Base-by-base conservation (phyloP, 2,797 vertebrate species). In the Jordanella pulchra region DNA sequence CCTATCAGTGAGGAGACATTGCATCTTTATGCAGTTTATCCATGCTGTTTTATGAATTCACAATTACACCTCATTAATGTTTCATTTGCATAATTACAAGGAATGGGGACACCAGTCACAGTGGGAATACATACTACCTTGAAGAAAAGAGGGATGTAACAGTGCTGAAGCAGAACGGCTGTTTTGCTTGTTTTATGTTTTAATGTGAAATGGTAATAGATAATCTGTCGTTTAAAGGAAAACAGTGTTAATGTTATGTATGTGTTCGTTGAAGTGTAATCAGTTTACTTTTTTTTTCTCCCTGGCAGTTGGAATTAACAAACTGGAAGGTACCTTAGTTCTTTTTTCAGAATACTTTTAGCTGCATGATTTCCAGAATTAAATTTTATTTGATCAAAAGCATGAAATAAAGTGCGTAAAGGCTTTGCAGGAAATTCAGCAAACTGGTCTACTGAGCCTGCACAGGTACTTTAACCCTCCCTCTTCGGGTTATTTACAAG, bases 31-130 rank as follows among this genome's bases (percentile, higher is more conserved):
- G 91, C 90, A 90, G 89, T 92, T 95, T 94, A 91, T 93, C 91
- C 94, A 93, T n/a, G 92, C 93, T 95, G 94, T 93, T 95, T 94
- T 94, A 95, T 94, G 93, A 95, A 94, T 95, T 94, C 90, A 87
- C 91, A 94, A 94, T 95, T 95, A 94, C 91, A 94, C 91, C 94
- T 95, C 93, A 94, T 95, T 95, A 95, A 95, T 93, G 92, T 92
- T 90, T 92, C 90, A 94, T 95, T 95, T 95, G 92, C 94, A 95
- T 95, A 95, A 95, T 95, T 95, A 94, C 91, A 86, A 92, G 91
- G 89, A 95, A 93, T 84, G 85, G 89, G 92, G 92, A 94, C 93
- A 92, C 89, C 69, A 50, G 79, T 87, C 91, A 74, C 93, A 92
- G 91, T 91, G 88, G 93, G 93, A 90, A 68, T 85, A 91, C 84